These are phyloP conservation scores for Ispidina picta DNA, from an alignment of 2,797 vertebrate genomes.

Conservation along the genomic window DNA sequence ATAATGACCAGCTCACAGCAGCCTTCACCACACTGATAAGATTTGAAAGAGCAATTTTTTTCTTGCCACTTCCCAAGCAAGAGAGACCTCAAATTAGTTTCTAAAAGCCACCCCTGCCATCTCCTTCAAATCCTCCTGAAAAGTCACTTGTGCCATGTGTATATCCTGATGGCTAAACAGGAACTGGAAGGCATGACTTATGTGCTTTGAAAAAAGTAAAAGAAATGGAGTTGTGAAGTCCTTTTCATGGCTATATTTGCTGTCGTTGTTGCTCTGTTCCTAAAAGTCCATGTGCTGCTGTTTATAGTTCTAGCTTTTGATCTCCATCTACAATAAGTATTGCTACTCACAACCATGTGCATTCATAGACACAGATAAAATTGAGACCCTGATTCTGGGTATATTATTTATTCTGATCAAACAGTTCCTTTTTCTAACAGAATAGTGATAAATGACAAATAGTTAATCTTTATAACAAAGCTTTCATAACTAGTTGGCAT, in stretches of 20 bases:
- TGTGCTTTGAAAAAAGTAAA: background rate
- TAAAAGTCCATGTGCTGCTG: background rate
- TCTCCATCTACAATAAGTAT: background rate
- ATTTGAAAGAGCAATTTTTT: background rate
- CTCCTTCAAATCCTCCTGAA: background rate
- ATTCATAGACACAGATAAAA: background rate
- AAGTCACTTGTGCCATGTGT: background rate
- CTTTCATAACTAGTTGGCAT: background rate
- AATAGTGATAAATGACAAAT: background rate
- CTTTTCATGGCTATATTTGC: background rate
- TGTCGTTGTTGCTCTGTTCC: background rate
- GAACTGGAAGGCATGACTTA: background rate
- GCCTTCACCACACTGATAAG: background rate
- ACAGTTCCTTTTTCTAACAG: background rate
- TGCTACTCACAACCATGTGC: background rate
- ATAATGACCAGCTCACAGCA: background rate
- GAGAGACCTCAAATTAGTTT: background rate
- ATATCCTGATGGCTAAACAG: background rate
- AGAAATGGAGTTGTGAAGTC: background rate
- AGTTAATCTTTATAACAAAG: background rate
- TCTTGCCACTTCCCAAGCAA: background rate
- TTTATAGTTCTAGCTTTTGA: background rate
- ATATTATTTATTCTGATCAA: background rate
- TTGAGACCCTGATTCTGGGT: background rate
- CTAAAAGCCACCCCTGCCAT: background rate